Conservation (phyloP, 2,888 invertebrate species). For the Sericinus montela region DNA sequence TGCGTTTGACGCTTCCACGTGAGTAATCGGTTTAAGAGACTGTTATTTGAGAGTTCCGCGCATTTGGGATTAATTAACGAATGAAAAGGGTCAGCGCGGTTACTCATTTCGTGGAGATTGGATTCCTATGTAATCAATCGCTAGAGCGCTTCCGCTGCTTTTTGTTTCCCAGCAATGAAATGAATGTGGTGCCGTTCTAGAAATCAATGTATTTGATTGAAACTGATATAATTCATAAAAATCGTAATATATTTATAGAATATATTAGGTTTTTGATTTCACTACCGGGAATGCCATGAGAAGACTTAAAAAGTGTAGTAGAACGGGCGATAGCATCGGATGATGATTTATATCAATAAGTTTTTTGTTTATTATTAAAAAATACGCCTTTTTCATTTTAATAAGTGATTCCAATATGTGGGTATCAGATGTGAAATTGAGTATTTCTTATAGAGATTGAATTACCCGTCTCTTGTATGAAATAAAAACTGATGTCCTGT, state of each 20-base stretch:
- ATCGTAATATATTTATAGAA: constrained; percentile 12
- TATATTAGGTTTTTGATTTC: background rate
- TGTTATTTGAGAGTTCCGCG: constrained; percentile 58
- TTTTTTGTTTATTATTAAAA: too few relatives aligned
- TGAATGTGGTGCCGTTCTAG: constrained; percentile 21
- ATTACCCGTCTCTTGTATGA: too few relatives aligned
- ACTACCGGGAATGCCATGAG: background rate
- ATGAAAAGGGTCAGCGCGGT: constrained; percentile 63
- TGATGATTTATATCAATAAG: too few relatives aligned
- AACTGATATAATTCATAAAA: constrained; percentile 6
- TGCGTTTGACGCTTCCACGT: constrained; percentile 56
- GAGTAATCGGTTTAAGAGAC: constrained; percentile 62
- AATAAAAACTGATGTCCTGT: too few relatives aligned
- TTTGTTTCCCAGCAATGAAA: constrained; percentile 24
- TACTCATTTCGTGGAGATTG: constrained; percentile 59
- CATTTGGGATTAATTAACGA: constrained; percentile 69
- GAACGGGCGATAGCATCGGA: too few relatives aligned
- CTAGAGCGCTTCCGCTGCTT: constrained; percentile 33
- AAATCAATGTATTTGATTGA: constrained; percentile 13
- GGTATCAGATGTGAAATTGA: too few relatives aligned
- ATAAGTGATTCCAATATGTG: too few relatives aligned
- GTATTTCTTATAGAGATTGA: too few relatives aligned
- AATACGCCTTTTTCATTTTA: too few relatives aligned
- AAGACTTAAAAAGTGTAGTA: too few relatives aligned
- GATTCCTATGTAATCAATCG: constrained; percentile 53